These are phyloP conservation scores for Oopsacas minuta DNA, from an alignment of 37 sponge, comb jelly and placozoan species.

Conservation along the genomic window DNA sequence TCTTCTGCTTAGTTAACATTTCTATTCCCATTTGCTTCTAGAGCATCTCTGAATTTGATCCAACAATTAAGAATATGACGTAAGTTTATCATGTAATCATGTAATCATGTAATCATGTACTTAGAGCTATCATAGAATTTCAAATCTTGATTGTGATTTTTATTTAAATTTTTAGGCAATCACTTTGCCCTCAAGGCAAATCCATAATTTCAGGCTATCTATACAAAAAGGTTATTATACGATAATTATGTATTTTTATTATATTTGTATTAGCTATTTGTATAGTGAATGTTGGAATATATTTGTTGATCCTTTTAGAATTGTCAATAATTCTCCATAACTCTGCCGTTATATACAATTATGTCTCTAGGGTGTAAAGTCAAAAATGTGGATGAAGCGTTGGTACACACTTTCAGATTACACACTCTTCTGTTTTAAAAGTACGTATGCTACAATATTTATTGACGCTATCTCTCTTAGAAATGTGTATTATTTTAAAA, in stretches of 20 bases:
- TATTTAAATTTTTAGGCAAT: not conserved
- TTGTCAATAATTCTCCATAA: not conserved
- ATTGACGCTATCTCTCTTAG: too few relatives aligned
- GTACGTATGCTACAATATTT: not conserved
- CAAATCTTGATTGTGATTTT: not conserved
- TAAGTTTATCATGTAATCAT: not conserved
- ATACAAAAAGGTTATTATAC: not conserved
- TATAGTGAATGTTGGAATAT: not conserved
- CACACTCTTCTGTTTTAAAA: conserved; percentile 1
- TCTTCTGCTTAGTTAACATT: too few relatives aligned
- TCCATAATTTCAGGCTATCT: not conserved
- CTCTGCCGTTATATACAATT: not conserved
- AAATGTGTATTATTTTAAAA: not conserved
- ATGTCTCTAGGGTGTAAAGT: not conserved
- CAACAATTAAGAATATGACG: not conserved
- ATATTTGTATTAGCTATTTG: not conserved
- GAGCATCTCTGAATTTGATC: conserved; percentile 15
- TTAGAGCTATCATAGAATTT: not conserved
- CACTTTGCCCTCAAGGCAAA: not conserved
- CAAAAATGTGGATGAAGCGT: not conserved
- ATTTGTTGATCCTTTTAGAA: too few relatives aligned
- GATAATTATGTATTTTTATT: not conserved
- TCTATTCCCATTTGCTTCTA: not conserved
- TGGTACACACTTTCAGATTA: conserved; percentile 11
- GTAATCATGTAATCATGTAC: not conserved